Conservation (phyloP, 2,888 invertebrate species). For the Tinea pellionella region DNA sequence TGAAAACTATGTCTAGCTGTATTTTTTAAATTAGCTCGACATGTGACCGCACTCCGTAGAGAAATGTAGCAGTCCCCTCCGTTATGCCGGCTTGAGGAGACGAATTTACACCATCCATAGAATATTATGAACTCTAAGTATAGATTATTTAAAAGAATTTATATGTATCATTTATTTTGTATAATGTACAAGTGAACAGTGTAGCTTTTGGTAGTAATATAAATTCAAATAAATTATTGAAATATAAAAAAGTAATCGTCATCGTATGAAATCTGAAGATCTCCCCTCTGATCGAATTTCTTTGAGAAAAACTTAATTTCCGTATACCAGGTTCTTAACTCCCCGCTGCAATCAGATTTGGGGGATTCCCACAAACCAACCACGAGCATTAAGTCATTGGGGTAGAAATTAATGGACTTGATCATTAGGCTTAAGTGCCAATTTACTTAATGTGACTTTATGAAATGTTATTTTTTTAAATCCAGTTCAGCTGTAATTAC, state of each 20-base stretch:
- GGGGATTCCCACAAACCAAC: neutral
- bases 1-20: too few species aligned
- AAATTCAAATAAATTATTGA: neutral
- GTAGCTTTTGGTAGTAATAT: too few species aligned
- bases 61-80: too few species aligned
- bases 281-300: neutral
- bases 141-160: too few species aligned
- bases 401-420: constrained; percentile 32
- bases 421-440: constrained; percentile 32
- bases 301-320: constrained; percentile 12
- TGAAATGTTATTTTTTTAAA: constrained; percentile 19
- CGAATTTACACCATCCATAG: too few species aligned
- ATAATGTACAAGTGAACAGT: too few species aligned
- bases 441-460: constrained; percentile 27
- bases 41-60: too few species aligned
- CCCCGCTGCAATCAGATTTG: constrained; percentile 8
- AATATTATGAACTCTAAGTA: too few species aligned
- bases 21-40: too few species aligned
- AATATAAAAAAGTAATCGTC: neutral
- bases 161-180: too few species aligned
- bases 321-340: constrained; percentile 8
- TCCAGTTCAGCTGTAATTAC: neutral
- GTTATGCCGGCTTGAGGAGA: too few species aligned
- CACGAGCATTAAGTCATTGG: constrained; percentile 14
- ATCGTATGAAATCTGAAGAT: neutral